Percentiles rank a stretch among this genome's conserved stretches.
Conservation (phyloP, 2,888 invertebrate genomes). For the Philopedon plagiatum region DNA sequence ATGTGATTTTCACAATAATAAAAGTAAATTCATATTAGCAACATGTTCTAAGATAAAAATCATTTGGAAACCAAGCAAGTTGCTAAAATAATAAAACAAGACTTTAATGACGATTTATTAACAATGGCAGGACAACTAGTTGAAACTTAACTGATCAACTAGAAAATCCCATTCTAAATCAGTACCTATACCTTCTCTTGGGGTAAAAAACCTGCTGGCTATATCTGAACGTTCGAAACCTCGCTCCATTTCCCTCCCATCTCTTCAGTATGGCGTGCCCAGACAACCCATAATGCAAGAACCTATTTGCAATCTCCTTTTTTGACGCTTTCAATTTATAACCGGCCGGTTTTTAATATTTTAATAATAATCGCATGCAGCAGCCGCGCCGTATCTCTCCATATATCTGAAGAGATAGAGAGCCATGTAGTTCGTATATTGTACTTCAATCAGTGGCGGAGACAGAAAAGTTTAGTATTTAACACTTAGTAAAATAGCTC, state of each 20-base stretch:
- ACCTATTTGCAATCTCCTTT: slow-evolving; percentile 49
- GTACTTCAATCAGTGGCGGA: slow-evolving; percentile 29
- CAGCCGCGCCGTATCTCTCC: slow-evolving; percentile 41
- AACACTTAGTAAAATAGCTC: too few species aligned
- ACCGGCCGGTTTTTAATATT: slow-evolving; percentile 49
- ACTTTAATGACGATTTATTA: too few species aligned
- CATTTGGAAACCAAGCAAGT: too few species aligned
- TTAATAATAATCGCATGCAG: slow-evolving; percentile 50
- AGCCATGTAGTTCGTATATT: slow-evolving; percentile 41
- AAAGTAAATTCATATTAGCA: too few species aligned
- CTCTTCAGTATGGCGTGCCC: slow-evolving; percentile 27
- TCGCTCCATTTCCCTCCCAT: slow-evolving; percentile 8
- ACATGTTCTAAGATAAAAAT: too few species aligned
- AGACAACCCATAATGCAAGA: slow-evolving; percentile 33
- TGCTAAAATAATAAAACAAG: too few species aligned
- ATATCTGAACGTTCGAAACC: not conserved
- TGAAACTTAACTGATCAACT: too few species aligned
- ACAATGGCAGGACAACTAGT: too few species aligned
- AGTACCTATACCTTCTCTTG: too few species aligned
- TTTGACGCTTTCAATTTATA: slow-evolving; percentile 49
- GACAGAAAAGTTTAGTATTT: too few species aligned
- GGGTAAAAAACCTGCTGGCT: not conserved
- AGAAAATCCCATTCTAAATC: too few species aligned
- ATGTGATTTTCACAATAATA: too few species aligned
- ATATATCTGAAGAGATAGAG: slow-evolving; percentile 46